Base-by-base conservation (phyloP, 2,888 invertebrate species). In the Epinotia brunnichana region DNA sequence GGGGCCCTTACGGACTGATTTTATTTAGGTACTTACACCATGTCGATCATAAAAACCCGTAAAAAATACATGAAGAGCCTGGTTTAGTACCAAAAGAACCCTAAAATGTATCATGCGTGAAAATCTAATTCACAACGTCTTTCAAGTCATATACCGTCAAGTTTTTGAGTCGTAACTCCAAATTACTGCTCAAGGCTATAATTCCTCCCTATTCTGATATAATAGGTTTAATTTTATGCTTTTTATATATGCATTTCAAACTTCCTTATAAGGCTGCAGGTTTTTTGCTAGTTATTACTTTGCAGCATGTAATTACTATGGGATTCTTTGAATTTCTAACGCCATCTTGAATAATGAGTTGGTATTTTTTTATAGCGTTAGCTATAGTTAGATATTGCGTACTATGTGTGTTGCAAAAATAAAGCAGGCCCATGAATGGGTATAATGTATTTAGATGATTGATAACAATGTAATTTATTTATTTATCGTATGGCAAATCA, bases 71-170 rank as follows among this genome's bases (percentile, higher is more conserved):
- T 35, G 15, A 15, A 15, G 4, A 21, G 7, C 13, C 11, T 29
- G 29, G n/a, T 62, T 61, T n/a, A 4, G 5, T 10, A 41, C n/a
- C 0, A 11, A 66, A 72, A 76, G 76, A 75, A 74, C 74, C 80
- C 81, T 76, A 79, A 83, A 87, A 79, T 78, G 79, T 78, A 73
- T 81, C 80, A 80, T 81, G 85, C 90, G 84, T 89, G 84, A 87
- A 90, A 89, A 87, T 74, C 56, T 29, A 85, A 88, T 87, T 83
- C 88, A 70, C 70, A 67, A 67, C 56, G 68, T 74, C 76, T 77
- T 76, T 75, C 74, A 75, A 75, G 51, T 63, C 29, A 15, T 39
- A 15, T 35, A 39, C 7, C 78, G 74, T 76, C 78, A 79, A 77
- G 78, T 80, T 80, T 80, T 80, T 76, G 78, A 76, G 74, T 80